Conservation (phyloP, 1,140 invertebrate genomes). For the Habropoda laboriosa region DNA sequence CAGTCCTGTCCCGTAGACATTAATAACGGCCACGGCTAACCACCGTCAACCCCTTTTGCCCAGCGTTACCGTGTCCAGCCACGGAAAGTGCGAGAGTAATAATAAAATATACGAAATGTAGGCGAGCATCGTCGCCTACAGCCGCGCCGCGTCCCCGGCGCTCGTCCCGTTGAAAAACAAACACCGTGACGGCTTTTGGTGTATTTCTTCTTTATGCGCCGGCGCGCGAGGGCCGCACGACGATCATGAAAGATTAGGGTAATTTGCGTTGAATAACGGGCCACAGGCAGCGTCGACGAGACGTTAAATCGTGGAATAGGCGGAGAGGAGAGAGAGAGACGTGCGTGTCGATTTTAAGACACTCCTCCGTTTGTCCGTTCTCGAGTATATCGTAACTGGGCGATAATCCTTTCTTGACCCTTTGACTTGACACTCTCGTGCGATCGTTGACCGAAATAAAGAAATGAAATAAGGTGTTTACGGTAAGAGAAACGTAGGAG, state of each 20-base stretch:
- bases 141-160: conserved; percentile 28
- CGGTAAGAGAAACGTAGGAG: too few relatives aligned
- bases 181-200: conserved; percentile 52
- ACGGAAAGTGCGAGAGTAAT: conserved; percentile 75
- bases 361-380: too few relatives aligned
- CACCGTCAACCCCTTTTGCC: conserved; percentile 70
- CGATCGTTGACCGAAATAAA: too few relatives aligned
- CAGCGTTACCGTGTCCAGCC: conserved; percentile 72
- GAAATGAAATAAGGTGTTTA: too few relatives aligned
- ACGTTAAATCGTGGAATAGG: too few relatives aligned
- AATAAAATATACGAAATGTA: conserved; percentile 77
- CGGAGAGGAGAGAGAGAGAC: too few relatives aligned
- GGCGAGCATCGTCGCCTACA: conserved; percentile 64
- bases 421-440: too few relatives aligned
- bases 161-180: conserved; percentile 59
- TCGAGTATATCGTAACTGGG: too few relatives aligned
- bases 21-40: conserved; percentile 79
- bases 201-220: conserved; percentile 60
- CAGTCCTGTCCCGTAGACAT: conserved; percentile 73
- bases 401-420: too few relatives aligned
- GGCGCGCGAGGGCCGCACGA: conserved; percentile 44
- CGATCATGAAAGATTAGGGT: conserved; percentile 56
- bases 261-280: conserved; percentile 47
- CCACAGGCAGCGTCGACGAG: neutral
- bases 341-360: too few relatives aligned